Evolutionary conservation across 2,888 invertebrate species (phyloP), one percentile per base, ranked within the genome.

Genomic region (Atethmia centrago): DNA sequence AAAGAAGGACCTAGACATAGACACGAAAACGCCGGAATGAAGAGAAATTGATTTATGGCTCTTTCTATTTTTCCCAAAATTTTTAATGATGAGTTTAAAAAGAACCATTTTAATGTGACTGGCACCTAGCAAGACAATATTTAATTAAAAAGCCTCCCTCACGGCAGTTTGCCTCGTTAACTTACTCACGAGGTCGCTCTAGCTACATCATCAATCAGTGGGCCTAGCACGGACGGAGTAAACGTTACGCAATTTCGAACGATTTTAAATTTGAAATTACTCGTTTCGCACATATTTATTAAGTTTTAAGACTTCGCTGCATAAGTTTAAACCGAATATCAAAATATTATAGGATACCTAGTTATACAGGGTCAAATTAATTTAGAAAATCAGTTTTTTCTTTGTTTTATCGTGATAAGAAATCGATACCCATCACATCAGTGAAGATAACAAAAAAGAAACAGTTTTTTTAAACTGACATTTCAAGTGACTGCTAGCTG

Each of bases 1-100:
- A 64, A 40, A 14, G 25, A 5, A 3, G 28, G 51, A 64, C 56
- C 59, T 71, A 47, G 70, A 61, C 70, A 70, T 62, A 70, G 16
- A 31, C 21, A 31, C 45, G 40, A 45, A 56, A 45, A 19, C 21
- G 8, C 40, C 59, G 25, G 25, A 25, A 28, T 45, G 25, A 55
- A 36, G 14, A 2, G 55, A 45, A 12, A 25, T 25, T 16, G 4
- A 1, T 36, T 7, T 14, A 14, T n/a, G 58, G 7, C 21, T 28
- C 28, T 21, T 36, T 36, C 1, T 36, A 36, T 36, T 58, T 25
- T 53, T 53, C 14, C 1, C 12, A 25, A 1, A 5, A 12, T 51
- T 51, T 12, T 25, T 14, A 25, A 25, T 14, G 1, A 25, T 51
- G 4, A n/a, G 51, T 51, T 25, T 25, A 14, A 51, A 51, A 12